phyloP scores from a whole-genome alignment of 2,113 vertebrate genomes.

The Asarcornis scutulata region DNA sequence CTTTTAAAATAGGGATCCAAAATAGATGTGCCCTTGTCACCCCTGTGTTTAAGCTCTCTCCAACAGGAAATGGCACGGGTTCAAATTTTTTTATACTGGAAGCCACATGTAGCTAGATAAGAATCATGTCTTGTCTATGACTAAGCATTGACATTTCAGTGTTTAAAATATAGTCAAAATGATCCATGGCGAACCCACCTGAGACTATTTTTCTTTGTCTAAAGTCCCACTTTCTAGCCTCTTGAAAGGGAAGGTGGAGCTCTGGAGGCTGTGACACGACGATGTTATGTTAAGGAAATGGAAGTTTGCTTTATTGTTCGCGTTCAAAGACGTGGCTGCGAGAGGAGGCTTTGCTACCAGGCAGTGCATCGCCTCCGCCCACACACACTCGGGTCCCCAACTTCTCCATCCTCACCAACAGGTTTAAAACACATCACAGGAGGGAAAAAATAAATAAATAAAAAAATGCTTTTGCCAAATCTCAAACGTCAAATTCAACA shows the following conservation, averaged over 20 bases:
- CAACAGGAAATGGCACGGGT: conserved; percentile 82
- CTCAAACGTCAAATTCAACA: neutral
- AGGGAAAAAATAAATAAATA: neutral
- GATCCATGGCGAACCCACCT: conserved; percentile 76
- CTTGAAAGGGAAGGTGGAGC: conserved; percentile 69
- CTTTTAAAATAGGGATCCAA: conserved; percentile 76
- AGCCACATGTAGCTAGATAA: conserved; percentile 77
- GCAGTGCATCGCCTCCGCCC: neutral
- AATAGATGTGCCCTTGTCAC: conserved; percentile 79
- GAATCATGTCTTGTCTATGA: conserved; percentile 72
- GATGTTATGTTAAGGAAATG: conserved; percentile 62
- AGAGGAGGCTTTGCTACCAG: neutral
- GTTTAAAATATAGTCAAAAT: conserved; percentile 79
- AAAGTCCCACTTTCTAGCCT: conserved; percentile 25
- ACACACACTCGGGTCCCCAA: neutral
- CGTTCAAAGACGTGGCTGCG: neutral
- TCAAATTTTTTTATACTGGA: conserved; percentile 76
- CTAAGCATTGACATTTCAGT: conserved; percentile 71
- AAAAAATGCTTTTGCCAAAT: neutral
- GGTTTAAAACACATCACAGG: neutral
- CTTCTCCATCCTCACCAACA: neutral
- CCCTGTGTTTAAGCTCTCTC: conserved; percentile 67
- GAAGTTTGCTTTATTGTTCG: conserved; percentile 60
- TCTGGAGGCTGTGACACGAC: conserved; percentile 46
- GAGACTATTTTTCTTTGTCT: conserved; percentile 68